Base-by-base conservation (phyloP, 1,140 invertebrate species). In the Cataglyphis hispanica region DNA sequence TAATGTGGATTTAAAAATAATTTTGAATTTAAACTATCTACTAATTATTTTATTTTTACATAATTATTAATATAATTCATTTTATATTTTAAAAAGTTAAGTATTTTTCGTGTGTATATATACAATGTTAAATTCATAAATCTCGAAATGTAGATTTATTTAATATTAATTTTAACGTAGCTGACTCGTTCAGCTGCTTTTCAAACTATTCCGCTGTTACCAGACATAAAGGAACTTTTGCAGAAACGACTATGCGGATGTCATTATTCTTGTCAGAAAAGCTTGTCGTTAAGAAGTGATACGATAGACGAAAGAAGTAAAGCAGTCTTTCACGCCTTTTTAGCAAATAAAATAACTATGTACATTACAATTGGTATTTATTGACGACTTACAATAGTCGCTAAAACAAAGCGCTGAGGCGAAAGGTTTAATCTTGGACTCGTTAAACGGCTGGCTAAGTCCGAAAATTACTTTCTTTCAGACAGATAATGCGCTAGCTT, bases 391-490 rank as follows among this genome's bases (percentile, higher is more conserved):
- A 56, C 25, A 67, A 74, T 83, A 83, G 60, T 83, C 4, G 37
- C 37, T 27, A 43, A 83, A 74, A 60, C 50, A 74, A 81, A 70
- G 53, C 46, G n/a, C n/a, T 3, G 19, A 19, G 37, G 2, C n/a
- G 63, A 37, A 8, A 72, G 2, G 37, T 64, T 86, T 72, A 86
- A 86, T 86, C 31, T 37, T 4, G 13, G 37, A n/a, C 61, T 83
- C 53, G 40, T 83, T 83, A 83, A 74, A 74, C 19, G 67, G 64
- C 75, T 84, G 78, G 83, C 72, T 86, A 58, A 87, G 81, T 77
- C 27, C 61, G 86, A 83, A 92, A 90, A 90, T 86, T 91, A 87
- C 76, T 87, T 87, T 75, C 85, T 56, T 89, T 88, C 60, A 60
- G 56, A 60, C 63, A 61, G 87, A 91, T 87, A 90, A 90, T 72